phyloP scores from a whole-genome alignment of 2,113 vertebrate genomes.

The Paralichthys olivaceus region DNA sequence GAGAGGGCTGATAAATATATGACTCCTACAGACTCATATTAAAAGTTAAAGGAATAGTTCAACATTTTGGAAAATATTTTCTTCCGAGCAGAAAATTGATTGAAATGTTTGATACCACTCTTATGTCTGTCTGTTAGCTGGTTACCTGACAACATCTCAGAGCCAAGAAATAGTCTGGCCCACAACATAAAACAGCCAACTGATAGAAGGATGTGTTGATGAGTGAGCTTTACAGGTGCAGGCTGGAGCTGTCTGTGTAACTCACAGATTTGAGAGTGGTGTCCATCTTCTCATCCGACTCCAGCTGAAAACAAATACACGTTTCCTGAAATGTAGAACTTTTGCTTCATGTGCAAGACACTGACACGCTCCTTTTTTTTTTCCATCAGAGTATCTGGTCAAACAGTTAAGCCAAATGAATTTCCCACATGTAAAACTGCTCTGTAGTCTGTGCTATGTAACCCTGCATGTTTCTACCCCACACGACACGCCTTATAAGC shows the following conservation, averaged over 20 bases:
- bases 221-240: neutral
- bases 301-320: neutral
- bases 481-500: constrained; percentile 1
- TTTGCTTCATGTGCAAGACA: neutral
- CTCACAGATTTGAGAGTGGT: neutral
- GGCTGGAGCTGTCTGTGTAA: neutral
- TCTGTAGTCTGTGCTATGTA: too few species aligned
- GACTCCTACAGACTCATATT: neutral
- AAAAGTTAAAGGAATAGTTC: neutral
- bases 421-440: neutral
- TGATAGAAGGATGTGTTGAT: neutral
- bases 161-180: neutral
- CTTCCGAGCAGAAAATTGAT: neutral
- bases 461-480: constrained; percentile 13
- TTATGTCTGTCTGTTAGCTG: neutral
- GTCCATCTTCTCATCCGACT: neutral
- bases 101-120: neutral
- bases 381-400: neutral
- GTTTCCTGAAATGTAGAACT: neutral
- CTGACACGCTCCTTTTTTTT: too few species aligned
- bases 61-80: neutral
- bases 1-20: neutral
- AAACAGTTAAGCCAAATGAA: neutral
- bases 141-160: neutral
- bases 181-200: neutral